Conservation (phyloP, 2,888 invertebrate species). For the Parnassius apollo region DNA sequence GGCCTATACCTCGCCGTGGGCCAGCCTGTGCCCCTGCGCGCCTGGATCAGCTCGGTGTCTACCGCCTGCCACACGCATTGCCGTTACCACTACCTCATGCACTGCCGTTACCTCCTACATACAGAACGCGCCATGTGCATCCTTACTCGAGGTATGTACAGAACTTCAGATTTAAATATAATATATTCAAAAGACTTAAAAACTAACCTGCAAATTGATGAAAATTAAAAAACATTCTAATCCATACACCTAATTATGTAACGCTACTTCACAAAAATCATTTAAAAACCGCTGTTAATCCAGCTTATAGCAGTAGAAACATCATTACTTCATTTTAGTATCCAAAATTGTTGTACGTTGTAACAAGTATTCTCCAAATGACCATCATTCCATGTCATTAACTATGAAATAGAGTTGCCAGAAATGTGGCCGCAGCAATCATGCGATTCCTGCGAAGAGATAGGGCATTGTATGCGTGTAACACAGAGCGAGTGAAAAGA, state of each 20-base stretch:
- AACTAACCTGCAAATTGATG: too few relatives aligned
- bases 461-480: conserved; percentile 54
- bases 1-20: conserved; percentile 74
- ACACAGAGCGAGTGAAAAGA: conserved; percentile 55
- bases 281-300: not conserved
- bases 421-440: conserved; percentile 1
- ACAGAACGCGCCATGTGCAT: conserved; percentile 63
- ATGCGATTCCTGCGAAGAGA: conserved; percentile 12
- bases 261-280: too few relatives aligned
- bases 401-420: conserved; percentile 13
- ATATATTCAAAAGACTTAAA: too few relatives aligned
- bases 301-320: conserved; percentile 1
- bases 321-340: conserved; percentile 8
- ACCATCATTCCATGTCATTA: conserved; percentile 28
- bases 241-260: too few relatives aligned
- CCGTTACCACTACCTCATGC: conserved; percentile 66
- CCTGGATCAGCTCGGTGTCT: conserved; percentile 85
- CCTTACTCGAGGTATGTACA: conserved; percentile 56
- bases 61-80: conserved; percentile 81
- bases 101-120: conserved; percentile 70
- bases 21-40: conserved; percentile 75
- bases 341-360: not conserved
- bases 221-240: too few relatives aligned
- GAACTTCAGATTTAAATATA: not conserved
- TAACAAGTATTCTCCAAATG: not conserved